Conservation (phyloP, 2,888 invertebrate genomes). For the Atrina japonica region DNA sequence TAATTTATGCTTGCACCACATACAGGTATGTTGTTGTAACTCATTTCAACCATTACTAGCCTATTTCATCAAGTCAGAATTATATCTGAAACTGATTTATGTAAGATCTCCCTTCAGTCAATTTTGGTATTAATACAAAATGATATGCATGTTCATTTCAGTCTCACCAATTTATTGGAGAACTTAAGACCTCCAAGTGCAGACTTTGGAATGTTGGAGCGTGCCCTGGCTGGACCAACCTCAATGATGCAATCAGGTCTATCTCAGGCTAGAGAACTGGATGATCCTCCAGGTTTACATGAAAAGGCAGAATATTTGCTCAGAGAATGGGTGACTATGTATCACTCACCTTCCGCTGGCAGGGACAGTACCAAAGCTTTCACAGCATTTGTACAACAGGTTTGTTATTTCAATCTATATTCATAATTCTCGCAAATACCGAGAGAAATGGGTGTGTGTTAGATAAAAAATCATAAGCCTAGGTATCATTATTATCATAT, state of each 20-base stretch:
- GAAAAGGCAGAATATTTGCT: conserved; percentile 97
- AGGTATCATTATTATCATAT: no score
- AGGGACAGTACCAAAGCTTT: conserved; percentile 88
- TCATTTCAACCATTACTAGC: no score
- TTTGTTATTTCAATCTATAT: conserved; percentile 55
- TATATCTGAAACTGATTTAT: no score
- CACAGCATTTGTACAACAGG: conserved; percentile 93
- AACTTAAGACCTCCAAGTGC: conserved; percentile 84
- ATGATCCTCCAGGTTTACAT: conserved; percentile 95
- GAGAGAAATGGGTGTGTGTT: neutral
- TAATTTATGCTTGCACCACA: no score
- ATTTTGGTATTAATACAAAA: no score
- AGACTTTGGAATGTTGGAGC: conserved; percentile 83
- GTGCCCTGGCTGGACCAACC: conserved; percentile 83
- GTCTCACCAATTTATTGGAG: conserved; percentile 89
- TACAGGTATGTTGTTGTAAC: no score
- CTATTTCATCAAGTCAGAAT: no score
- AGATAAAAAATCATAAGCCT: no score
- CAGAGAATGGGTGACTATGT: conserved; percentile 97
- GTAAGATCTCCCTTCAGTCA: no score
- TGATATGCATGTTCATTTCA: conserved; percentile 52
- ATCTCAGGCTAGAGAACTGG: conserved; percentile 91
- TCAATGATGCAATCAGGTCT: conserved; percentile 96
- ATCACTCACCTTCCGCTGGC: conserved; percentile 85
- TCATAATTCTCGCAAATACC: neutral